Evolutionary conservation across 30 jellyfish, hydroid and myxozoan species (phyloP).

Genomic region (Aurelia coerulea): DNA sequence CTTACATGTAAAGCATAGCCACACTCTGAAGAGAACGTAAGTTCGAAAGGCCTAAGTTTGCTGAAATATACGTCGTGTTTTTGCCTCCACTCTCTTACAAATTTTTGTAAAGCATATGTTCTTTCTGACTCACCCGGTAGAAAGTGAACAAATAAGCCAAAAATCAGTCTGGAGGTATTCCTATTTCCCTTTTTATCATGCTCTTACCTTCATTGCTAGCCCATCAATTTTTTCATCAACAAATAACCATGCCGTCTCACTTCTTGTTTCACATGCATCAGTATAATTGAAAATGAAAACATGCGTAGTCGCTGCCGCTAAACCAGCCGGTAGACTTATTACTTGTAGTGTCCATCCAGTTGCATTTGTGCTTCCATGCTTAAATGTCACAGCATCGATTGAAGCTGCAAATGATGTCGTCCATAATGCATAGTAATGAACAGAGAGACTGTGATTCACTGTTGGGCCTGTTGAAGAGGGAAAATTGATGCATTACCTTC

Average conservation of each 20-base stretch:
- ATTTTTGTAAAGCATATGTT: no score
- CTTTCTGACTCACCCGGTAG: no score
- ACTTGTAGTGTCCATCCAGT: slow-evolving; percentile 9
- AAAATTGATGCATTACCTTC: no score
- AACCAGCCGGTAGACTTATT: neutral
- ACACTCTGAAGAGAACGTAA: no score
- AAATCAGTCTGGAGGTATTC: no score
- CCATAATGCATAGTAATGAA: slow-evolving; percentile 43
- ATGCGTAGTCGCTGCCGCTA: slow-evolving; percentile 24
- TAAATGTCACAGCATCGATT: neutral
- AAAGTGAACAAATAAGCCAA: no score
- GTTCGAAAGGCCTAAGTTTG: no score
- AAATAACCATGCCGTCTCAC: slow-evolving; percentile 12
- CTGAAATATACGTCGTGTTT: no score
- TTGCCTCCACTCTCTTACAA: no score
- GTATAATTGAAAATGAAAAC: slow-evolving; percentile 53
- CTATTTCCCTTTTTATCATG: neutral
- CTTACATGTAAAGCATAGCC: no score
- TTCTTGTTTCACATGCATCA: slow-evolving; percentile 24
- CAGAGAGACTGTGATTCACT: neutral
- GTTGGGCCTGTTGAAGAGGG: neutral
- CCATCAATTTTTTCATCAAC: slow-evolving; percentile 35
- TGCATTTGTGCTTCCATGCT: slow-evolving; percentile 19
- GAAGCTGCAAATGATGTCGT: slow-evolving; percentile 13
- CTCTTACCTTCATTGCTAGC: slow-evolving; percentile 26